Conservation (phyloP, 2,888 invertebrate genomes). For the Athripsodes cinereus region DNA sequence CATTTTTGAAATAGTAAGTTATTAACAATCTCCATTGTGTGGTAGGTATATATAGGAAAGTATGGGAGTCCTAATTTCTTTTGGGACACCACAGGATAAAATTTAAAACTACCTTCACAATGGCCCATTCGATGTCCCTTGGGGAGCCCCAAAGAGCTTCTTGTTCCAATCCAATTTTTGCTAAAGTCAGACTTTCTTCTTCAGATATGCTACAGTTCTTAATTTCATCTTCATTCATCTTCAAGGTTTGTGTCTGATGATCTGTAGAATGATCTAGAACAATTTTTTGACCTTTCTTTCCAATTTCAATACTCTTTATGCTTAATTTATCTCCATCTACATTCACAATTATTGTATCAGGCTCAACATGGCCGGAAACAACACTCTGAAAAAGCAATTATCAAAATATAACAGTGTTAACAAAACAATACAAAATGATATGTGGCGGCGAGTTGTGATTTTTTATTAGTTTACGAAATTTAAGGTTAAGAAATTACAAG, state of each 20-base stretch:
- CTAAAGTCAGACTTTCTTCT: slow-evolving; percentile 50
- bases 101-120: slow-evolving; percentile 43
- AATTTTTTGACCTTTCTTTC: slow-evolving; percentile 50
- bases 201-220: slow-evolving; percentile 50
- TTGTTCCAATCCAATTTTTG: slow-evolving; percentile 50
- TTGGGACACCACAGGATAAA: neutral
- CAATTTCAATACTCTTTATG: slow-evolving; percentile 44
- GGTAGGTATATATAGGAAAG: no score
- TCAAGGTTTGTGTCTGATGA: slow-evolving; percentile 40
- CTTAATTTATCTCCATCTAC: slow-evolving; percentile 46
- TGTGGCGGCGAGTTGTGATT: no score
- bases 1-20: no score
- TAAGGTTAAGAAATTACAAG: no score
- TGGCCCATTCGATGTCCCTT: slow-evolving; percentile 79
- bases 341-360: slow-evolving; percentile 62
- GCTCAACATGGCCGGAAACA: slow-evolving; percentile 71
- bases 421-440: no score
- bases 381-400: slow-evolving; percentile 57
- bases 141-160: slow-evolving; percentile 64
- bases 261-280: slow-evolving; percentile 33
- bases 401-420: no score
- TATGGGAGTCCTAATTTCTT: no score
- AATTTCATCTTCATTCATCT: slow-evolving; percentile 39
- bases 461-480: no score
- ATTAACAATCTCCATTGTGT: no score